These are phyloP conservation scores for Microtus pennsylvanicus DNA, from an alignment of 2,113 vertebrate species.

Conservation along the genomic window DNA sequence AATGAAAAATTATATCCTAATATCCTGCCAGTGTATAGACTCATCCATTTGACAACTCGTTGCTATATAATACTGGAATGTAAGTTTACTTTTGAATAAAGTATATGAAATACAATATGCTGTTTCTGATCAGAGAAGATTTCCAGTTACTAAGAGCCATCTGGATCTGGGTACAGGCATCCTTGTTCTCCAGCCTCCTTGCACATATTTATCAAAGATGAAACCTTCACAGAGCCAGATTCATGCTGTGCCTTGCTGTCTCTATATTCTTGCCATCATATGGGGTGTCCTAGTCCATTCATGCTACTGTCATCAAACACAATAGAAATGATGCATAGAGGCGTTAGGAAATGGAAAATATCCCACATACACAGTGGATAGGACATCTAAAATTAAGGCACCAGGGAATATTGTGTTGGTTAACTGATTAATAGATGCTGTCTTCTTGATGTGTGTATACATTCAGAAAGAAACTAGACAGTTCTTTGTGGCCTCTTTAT, in stretches of 20 bases:
- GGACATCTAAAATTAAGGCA: neutral
- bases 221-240: accelerated
- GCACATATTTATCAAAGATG: accelerated
- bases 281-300: neutral
- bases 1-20: neutral
- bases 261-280: too few species aligned
- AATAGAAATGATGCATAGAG: neutral
- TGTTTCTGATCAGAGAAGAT: neutral
- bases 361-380: too few species aligned
- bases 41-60: neutral
- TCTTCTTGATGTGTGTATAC: neutral
- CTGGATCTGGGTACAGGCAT: neutral
- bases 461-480: neutral
- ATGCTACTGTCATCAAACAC: neutral
- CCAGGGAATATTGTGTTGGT: neutral
- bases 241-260: neutral
- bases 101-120: neutral
- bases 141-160: neutral
- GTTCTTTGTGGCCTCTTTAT: neutral
- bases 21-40: neutral
- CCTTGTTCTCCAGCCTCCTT: accelerated
- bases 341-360: neutral
- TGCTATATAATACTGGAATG: neutral
- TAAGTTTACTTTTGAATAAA: neutral
- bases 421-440: neutral